A percentile compares a stretch with the other conserved stretches of the same genome.
Conservation (phyloP, 2,888 invertebrate species). For the Epinotia bilunana region DNA sequence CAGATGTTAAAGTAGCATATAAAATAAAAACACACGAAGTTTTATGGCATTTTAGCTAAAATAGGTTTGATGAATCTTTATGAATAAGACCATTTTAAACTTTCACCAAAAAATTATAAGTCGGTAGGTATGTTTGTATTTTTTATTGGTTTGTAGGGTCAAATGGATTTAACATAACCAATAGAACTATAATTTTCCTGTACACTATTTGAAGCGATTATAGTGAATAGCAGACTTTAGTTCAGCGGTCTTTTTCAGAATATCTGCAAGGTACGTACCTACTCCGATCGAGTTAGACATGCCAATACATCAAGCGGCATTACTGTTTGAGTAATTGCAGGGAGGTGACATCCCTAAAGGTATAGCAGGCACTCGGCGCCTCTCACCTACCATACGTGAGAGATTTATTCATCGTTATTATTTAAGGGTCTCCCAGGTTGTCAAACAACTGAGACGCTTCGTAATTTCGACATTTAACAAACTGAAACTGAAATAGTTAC, state of each 20-base stretch:
- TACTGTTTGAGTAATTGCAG: conserved; percentile 60
- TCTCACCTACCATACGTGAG: conserved; percentile 43
- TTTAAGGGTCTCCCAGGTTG: conserved; percentile 34
- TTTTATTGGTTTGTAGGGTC: no score
- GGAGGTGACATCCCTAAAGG: conserved; percentile 49
- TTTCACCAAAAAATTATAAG: no score
- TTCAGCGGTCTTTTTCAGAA: conserved; percentile 2
- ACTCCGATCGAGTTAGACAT: conserved; percentile 55
- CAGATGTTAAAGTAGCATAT: no score
- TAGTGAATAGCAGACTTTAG: conserved; percentile 2
- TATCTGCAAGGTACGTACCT: conserved; percentile 41
- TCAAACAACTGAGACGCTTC: conserved; percentile 17
- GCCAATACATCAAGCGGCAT: conserved; percentile 61
- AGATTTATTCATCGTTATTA: conserved; percentile 44
- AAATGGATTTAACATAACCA: no score
- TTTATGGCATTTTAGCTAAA: no score
- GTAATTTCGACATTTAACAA: conserved; percentile 21
- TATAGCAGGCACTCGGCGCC: conserved; percentile 44
- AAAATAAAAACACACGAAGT: no score
- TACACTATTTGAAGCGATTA: not conserved
- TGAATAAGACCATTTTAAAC: no score
- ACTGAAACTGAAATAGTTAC: not conserved
- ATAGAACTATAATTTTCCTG: not conserved
- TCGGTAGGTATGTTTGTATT: no score
- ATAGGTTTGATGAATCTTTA: no score